These are phyloP conservation scores for Unio delphinus DNA, from an alignment of 2,888 invertebrate species.

Conservation along the genomic window DNA sequence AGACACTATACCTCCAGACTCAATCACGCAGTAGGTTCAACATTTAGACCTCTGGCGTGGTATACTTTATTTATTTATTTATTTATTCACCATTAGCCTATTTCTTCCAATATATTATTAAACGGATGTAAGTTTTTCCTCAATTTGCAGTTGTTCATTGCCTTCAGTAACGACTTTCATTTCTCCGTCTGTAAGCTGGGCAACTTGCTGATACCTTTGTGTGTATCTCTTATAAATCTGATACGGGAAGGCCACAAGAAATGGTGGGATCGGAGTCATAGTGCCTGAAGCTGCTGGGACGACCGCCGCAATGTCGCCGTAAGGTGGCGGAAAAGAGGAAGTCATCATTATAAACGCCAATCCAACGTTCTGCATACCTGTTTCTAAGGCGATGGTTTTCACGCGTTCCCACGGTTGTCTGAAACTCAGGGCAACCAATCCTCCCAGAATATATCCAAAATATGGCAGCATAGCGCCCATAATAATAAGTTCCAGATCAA, in stretches of 20 bases:
- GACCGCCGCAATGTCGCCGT: conserved; percentile 86
- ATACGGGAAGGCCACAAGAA: conserved; percentile 66
- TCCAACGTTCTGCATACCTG: conserved; percentile 91
- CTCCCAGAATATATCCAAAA: conserved; percentile 61
- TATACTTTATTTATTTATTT: too few relatives aligned
- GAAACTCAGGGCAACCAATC: conserved; percentile 47
- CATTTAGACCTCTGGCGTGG: too few relatives aligned
- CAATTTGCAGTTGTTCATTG: too few relatives aligned
- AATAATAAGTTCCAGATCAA: conserved; percentile 74
- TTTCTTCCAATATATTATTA: too few relatives aligned
- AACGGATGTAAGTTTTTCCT: too few relatives aligned
- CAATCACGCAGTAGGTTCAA: too few relatives aligned
- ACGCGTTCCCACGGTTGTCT: conserved; percentile 66
- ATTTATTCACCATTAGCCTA: too few relatives aligned
- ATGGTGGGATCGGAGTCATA: conserved; percentile 92
- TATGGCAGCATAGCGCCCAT: conserved; percentile 65
- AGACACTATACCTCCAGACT: too few relatives aligned
- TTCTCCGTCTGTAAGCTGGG: conserved; percentile 67
- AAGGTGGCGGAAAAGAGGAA: conserved; percentile 86
- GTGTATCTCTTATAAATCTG: conserved; percentile 40
- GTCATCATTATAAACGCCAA: conserved; percentile 89
- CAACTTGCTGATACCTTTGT: conserved; percentile 27
- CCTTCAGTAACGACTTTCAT: background rate
- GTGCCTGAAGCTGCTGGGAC: conserved; percentile 78
- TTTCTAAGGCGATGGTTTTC: conserved; percentile 87